phyloP scores from a whole-genome alignment of 2,888 invertebrate genomes.

The Eupithecia insigniata region DNA sequence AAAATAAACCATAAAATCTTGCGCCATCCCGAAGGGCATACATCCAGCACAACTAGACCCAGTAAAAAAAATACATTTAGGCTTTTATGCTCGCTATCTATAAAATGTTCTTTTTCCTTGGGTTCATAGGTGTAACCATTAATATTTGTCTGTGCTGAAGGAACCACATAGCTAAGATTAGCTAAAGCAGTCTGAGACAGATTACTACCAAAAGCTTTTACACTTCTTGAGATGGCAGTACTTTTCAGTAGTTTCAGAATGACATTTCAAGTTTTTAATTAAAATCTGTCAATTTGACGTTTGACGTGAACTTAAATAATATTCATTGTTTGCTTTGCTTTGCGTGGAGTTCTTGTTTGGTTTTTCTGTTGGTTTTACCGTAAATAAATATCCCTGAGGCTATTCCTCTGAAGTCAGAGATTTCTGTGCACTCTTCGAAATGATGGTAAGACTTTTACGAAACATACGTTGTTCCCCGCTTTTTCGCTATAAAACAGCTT shows the following conservation, averaged over 20 bases:
- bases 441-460: conserved; percentile 64
- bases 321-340: conserved; percentile 3
- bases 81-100: too few species aligned
- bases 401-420: neutral
- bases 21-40: too few species aligned
- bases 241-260: neutral
- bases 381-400: conserved; percentile 7
- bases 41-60: too few species aligned
- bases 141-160: too few species aligned
- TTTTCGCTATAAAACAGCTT: neutral
- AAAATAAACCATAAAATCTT: too few species aligned
- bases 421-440: conserved; percentile 45
- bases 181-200: neutral
- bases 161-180: too few species aligned
- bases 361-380: conserved; percentile 20
- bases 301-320: too few species aligned
- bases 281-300: neutral
- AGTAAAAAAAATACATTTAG: too few species aligned
- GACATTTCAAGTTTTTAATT: neutral
- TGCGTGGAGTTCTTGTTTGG: conserved; percentile 3
- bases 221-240: neutral
- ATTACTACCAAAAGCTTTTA: neutral
- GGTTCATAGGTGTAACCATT: too few species aligned
- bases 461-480: neutral
- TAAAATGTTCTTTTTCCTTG: too few species aligned